phyloP scores from a whole-genome alignment of 2,113 vertebrate genomes.

The Arenaria interpres region DNA sequence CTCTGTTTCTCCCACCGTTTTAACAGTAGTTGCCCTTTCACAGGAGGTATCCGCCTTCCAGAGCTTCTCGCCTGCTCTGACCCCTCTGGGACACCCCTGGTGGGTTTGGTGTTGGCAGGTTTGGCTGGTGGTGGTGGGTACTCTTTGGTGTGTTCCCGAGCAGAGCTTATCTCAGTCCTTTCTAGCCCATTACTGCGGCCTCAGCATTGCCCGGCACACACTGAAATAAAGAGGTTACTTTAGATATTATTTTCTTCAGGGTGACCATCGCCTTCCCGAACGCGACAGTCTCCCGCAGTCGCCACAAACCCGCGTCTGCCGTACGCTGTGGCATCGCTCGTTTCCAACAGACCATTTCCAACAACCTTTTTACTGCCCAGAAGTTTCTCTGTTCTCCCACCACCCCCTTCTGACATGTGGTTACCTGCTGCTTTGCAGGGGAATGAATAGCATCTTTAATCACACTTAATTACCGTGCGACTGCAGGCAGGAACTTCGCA shows the following conservation, averaged over 20 bases:
- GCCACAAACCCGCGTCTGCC: background rate
- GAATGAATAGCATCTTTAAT: conserved; percentile 14
- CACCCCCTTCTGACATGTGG: background rate
- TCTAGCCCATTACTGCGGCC: fast-evolving
- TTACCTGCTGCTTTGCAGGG: conserved; percentile 18
- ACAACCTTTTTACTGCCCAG: background rate
- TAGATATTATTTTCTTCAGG: background rate
- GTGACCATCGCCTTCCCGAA: fast-evolving
- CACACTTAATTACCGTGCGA: background rate
- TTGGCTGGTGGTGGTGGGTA: background rate
- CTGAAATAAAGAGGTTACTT: too few relatives aligned
- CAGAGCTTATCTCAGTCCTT: background rate
- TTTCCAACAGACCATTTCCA: background rate
- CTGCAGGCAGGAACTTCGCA: background rate
- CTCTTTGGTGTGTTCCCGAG: background rate
- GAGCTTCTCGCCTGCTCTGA: fast-evolving
- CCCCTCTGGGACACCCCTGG: too few relatives aligned
- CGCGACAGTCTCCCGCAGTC: fast-evolving
- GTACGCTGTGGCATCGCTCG: background rate
- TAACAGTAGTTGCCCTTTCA: too few relatives aligned
- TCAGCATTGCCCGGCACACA: fast-evolving
- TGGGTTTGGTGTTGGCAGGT: too few relatives aligned
- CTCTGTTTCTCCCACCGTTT: too few relatives aligned
- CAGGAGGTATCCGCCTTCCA: background rate
- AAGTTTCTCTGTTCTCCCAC: background rate